A percentile compares a stretch with the other conserved stretches of the same genome.
Evolutionary conservation across 2,888 invertebrate species (phyloP).

Genomic region (Erynnis tages): DNA sequence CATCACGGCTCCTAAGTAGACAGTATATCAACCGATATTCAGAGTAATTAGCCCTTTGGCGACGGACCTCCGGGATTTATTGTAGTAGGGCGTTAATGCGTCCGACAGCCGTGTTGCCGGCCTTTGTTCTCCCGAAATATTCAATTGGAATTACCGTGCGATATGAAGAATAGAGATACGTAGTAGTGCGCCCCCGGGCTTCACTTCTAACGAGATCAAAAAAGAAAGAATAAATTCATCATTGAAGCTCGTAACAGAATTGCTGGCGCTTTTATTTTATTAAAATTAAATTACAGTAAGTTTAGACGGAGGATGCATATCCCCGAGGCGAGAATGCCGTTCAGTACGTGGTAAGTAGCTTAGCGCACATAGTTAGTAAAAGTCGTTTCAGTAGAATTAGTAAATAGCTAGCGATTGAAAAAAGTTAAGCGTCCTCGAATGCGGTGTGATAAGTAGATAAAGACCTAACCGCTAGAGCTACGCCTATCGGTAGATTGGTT

Average conservation of each 20-base stretch:
- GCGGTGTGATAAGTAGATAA: no score
- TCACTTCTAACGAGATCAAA: conserved; percentile 4
- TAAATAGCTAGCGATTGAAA: no score
- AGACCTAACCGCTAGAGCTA: no score
- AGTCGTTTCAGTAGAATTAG: no score
- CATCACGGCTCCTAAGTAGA: conserved; percentile 79
- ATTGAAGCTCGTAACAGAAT: neutral
- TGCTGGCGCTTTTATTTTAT: neutral
- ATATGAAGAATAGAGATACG: conserved; percentile 22
- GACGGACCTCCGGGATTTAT: conserved; percentile 79
- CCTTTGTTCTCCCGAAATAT: conserved; percentile 74
- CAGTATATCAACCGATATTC: conserved; percentile 79
- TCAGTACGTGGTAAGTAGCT: no score
- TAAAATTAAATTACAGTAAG: neutral
- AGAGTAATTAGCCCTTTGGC: conserved; percentile 80
- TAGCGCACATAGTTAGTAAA: no score
- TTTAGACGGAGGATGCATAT: neutral
- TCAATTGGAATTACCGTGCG: conserved; percentile 62
- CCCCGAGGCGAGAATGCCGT: no score
- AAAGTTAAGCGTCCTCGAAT: no score
- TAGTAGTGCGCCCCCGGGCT: neutral
- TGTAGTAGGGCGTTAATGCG: conserved; percentile 76
- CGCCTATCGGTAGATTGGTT: no score
- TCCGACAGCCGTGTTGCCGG: conserved; percentile 75
- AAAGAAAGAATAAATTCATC: no score